Evolutionary conservation across 2,113 vertebrate genomes (phyloP).

Genomic region (Otis tarda): DNA sequence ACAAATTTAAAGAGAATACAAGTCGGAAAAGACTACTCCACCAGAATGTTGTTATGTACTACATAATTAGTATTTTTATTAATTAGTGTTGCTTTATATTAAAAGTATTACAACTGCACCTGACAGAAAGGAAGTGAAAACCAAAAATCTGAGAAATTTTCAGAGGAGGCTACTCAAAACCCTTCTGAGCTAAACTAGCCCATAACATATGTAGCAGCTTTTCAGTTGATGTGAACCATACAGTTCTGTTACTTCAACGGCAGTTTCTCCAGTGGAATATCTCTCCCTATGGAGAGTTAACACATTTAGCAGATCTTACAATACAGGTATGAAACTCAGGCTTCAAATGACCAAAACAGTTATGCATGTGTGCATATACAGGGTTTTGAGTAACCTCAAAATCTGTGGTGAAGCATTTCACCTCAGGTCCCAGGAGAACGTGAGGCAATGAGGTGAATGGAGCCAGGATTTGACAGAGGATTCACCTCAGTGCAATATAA

Average conservation of each 20-base stretch:
- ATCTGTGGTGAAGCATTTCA: neutral
- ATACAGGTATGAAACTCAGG: neutral
- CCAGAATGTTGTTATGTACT: accelerated
- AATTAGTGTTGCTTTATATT: neutral
- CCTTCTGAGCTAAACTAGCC: neutral
- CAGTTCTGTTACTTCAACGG: neutral
- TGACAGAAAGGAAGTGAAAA: neutral
- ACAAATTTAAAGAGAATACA: neutral
- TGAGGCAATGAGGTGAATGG: neutral
- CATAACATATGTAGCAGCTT: neutral
- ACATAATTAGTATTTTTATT: neutral
- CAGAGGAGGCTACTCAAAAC: neutral
- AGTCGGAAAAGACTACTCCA: neutral
- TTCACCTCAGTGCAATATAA: neutral
- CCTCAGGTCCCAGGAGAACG: neutral
- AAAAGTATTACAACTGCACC: neutral
- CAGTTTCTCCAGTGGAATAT: neutral
- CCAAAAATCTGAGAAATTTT: neutral
- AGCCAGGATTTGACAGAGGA: neutral
- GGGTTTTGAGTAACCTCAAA: neutral
- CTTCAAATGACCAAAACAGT: neutral
- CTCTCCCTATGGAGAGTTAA: neutral
- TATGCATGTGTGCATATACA: neutral
- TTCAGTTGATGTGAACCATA: neutral
- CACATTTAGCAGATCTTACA: neutral